A percentile compares a stretch with the other conserved stretches of the same genome.
Conservation (phyloP, 2,113 vertebrate genomes). For the Eleginops maclovinus region DNA sequence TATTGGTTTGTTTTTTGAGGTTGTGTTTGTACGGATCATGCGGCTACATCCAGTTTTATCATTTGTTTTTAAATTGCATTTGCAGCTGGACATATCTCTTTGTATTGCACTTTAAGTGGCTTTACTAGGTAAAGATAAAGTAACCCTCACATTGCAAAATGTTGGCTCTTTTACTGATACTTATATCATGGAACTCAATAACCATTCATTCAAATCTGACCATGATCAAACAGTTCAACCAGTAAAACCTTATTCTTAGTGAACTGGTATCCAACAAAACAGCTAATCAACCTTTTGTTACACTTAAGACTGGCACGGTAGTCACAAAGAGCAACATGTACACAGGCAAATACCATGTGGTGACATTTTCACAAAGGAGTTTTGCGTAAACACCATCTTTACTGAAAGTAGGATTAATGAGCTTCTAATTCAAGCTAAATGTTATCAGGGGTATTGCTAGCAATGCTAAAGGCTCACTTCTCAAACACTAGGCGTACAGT, state of each 20-base stretch:
- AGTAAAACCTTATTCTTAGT: not conserved
- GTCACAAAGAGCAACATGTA: not conserved
- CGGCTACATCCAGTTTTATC: not conserved
- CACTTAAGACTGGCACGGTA: not conserved
- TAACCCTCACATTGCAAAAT: not conserved
- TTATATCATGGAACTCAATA: not conserved
- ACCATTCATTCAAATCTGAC: not conserved
- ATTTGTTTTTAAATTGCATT: conserved; percentile 5
- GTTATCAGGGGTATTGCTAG: not conserved
- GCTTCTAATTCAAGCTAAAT: not conserved
- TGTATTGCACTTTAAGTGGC: not conserved
- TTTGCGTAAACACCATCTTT: not conserved
- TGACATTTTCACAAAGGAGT: not conserved
- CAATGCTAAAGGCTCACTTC: not conserved
- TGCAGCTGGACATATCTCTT: not conserved
- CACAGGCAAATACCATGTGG: not conserved
- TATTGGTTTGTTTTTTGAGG: conserved; percentile 6
- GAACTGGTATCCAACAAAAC: not conserved
- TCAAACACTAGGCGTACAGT: no score
- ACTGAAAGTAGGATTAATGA: not conserved
- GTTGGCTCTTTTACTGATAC: not conserved
- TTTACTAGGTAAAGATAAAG: not conserved
- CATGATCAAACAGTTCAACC: not conserved
- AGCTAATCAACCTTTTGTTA: not conserved
- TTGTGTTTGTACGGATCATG: conserved; percentile 4